Conservation (phyloP, 1,140 invertebrate species). For the Colletes latitarsis region DNA sequence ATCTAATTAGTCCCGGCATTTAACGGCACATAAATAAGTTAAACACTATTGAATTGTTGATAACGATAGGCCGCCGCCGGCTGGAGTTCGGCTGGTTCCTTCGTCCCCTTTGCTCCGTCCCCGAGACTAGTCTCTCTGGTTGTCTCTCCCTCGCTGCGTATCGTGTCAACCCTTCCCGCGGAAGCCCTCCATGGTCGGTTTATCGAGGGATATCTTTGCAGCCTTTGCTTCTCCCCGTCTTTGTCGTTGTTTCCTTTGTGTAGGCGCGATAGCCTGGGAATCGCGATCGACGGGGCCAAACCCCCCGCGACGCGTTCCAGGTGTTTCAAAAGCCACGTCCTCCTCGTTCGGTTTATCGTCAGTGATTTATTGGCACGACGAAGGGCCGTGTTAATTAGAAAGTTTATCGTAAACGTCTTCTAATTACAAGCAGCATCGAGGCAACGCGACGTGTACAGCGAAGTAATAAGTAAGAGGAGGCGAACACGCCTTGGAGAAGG, state of each 20-base stretch:
- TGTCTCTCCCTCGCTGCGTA: constrained; percentile 15
- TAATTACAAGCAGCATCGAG: constrained; percentile 28
- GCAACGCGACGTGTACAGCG: constrained; percentile 29
- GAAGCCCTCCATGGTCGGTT: constrained; percentile 22
- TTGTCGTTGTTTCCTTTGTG: constrained; percentile 20
- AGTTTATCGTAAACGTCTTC: constrained; percentile 29
- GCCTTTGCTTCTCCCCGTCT: constrained; percentile 31
- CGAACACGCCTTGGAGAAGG: neutral
- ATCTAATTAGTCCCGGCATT: constrained; percentile 74
- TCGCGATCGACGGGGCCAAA: neutral
- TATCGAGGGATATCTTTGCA: constrained; percentile 59
- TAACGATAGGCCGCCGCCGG: constrained; percentile 55
- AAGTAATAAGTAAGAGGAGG: constrained; percentile 42
- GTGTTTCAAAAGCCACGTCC: neutral
- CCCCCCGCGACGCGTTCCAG: neutral
- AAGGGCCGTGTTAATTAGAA: constrained; percentile 25
- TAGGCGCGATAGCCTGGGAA: constrained; percentile 27
- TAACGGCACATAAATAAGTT: constrained; percentile 74
- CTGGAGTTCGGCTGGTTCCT: constrained; percentile 28
- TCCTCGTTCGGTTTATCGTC: neutral
- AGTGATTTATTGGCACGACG: neutral
- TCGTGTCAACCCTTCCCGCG: constrained; percentile 52
- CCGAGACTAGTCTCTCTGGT: constrained; percentile 1
- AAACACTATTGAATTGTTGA: constrained; percentile 74
- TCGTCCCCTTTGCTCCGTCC: constrained; percentile 9